Percentiles rank a stretch among this genome's conserved stretches.
phyloP scores from a whole-genome alignment of 1,140 invertebrate species.

The Druon quercuslanigerum region DNA sequence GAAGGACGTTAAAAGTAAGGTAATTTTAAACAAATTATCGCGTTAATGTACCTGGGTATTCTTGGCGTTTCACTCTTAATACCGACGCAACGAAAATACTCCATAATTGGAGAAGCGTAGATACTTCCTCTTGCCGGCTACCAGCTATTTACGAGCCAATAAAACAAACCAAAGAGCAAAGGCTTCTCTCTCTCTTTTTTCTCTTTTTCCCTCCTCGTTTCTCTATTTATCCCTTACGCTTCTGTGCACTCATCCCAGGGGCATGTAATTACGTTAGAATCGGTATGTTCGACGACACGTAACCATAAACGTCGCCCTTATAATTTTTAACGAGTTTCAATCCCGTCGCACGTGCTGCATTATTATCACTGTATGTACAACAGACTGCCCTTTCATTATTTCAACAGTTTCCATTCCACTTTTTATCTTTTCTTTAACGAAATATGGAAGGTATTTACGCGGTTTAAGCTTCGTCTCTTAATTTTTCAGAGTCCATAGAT shows the following conservation, averaged over 20 bases:
- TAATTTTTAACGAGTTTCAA: conserved; percentile 21
- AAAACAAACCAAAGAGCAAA: conserved; percentile 42
- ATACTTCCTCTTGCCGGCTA: conserved; percentile 46
- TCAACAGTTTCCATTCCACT: neutral
- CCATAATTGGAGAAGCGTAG: conserved; percentile 50
- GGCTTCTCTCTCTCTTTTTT: conserved; percentile 9
- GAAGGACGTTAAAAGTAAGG: conserved; percentile 29
- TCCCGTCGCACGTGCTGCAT: conserved; percentile 23
- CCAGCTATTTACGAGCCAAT: conserved; percentile 58
- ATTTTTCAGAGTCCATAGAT: no score
- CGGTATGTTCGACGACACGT: conserved; percentile 10
- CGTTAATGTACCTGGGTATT: conserved; percentile 47
- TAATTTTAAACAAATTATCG: conserved; percentile 54
- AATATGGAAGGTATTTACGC: neutral
- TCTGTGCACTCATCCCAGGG: conserved; percentile 20
- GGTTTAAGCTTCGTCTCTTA: no score
- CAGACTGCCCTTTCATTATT: neutral
- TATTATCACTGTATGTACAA: neutral
- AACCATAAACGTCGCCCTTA: conserved; percentile 28
- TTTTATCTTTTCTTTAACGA: neutral
- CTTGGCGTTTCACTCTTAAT: conserved; percentile 54
- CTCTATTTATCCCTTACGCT: conserved; percentile 1
- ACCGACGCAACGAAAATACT: conserved; percentile 52
- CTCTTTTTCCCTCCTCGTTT: neutral
- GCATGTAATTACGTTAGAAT: conserved; percentile 25